Evolutionary conservation across 2,888 invertebrate genomes (phyloP), one percentile per base, ranked within the genome.

Genomic region (Taphrorychus bicolor): DNA sequence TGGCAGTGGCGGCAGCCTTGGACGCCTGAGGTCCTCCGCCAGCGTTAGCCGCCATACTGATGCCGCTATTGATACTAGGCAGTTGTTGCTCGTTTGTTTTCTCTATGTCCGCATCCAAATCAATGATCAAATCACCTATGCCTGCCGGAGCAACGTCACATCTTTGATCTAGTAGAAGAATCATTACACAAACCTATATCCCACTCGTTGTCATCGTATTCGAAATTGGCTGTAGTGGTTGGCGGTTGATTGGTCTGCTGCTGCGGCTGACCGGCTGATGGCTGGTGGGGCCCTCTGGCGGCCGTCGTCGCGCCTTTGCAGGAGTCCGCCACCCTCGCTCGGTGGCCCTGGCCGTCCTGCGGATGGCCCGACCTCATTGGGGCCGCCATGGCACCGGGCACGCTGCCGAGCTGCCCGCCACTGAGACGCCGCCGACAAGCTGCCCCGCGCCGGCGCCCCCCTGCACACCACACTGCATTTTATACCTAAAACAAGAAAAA

Each of bases 121-220:
- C 95, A 86, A 95, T 95, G 84, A 96, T 93, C 79, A 96, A 88
- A 87, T 96, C 94, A 84, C 95, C 95, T 86, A 96, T 95, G 82
- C 95, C 95, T 73, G n/a, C 5, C 9, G 18, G 32, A 14, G n/a
- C n/a, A n/a, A n/a, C n/a, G n/a, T n/a, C n/a, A n/a, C n/a, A n/a
- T n/a, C n/a, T n/a, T n/a, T n/a, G n/a, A n/a, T n/a, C n/a, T n/a
- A n/a, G n/a, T n/a, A n/a, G n/a, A n/a, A n/a, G n/a, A n/a, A n/a
- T n/a, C n/a, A n/a, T n/a, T n/a, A n/a, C n/a, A n/a, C 62, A 54
- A 17, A 71, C 71, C 71, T 87, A 95, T 92, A 87, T 95, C 95
- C 95, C 95, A 95, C 88, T 95, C 95, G 88, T 93, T 93, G 88
- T 95, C 95, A 89, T 96, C 95, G 90, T 95, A 95, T 85, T 95